Base-by-base conservation (phyloP, 30 jellyfish, hydroid and myxozoan genomes). In the Clytia hemisphaerica region DNA sequence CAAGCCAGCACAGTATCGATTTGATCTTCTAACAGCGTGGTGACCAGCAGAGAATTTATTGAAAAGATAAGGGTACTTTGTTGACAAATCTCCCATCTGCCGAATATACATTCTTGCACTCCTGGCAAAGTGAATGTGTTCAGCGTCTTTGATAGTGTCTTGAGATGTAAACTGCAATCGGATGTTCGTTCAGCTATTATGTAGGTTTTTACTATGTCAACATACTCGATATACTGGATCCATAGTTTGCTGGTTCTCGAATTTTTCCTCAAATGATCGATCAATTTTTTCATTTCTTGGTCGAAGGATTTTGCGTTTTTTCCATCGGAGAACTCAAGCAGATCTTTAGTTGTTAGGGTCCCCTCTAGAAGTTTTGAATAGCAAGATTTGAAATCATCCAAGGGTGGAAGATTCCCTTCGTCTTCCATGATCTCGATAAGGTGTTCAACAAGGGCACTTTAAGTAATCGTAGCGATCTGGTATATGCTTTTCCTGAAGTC, bases 51-150 rank as follows among this genome's bases (percentile, higher is more conserved):
- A 27, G 62, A 72, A 72, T 44, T 34, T 37, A 18, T 72, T 38
- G 30, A 37, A 59, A 25, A 72, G 19, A 27, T 49, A 34, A 27
- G 73, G 73, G 29, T 45, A 5, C 42, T 12, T n/a, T 29, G 2
- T 12, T 33, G 76, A 32, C 30, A 76, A 64, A 21, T 35, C 46
- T n/a, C 10, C 19, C 79, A 69, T 67, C 72, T 37, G 37, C 62
- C 64, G 80, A 4, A 61, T 46, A 36, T 76, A 76, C 18, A 76
- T 21, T 22, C 67, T 28, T 0, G 81, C 60, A 26, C 44, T 19
- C 68, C 64, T 76, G 40, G 89, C 89, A 42, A 61, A 76, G 80
- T 61, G 46, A 10, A 29, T 61, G 74, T 76, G 89, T 16, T 76
- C 61, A 76, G 37, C 89, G 64, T 76, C 51, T 76, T 45, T 5